Conservation (phyloP, 2,888 invertebrate genomes). For the Margaritifera margaritifera region DNA sequence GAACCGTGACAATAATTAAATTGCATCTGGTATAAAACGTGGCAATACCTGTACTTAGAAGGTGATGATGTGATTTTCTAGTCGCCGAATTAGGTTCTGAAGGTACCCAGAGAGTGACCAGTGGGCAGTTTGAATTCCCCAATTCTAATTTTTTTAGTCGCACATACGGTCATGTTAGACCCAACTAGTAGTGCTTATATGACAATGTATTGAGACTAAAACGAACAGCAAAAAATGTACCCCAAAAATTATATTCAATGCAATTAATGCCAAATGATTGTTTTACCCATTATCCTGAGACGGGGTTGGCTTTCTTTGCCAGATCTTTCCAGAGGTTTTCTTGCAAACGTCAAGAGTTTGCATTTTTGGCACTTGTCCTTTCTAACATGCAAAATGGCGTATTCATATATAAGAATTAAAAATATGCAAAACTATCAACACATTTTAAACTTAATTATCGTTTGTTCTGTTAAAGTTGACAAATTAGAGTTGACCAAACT, state of each 20-base stretch:
- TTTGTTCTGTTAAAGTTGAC: slow-evolving; percentile 11
- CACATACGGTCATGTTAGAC: too few relatives aligned
- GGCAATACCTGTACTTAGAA: too few relatives aligned
- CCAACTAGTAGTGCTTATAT: too few relatives aligned
- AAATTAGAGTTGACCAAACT: slow-evolving; percentile 28
- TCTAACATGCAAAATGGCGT: neutral
- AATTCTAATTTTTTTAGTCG: too few relatives aligned
- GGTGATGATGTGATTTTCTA: too few relatives aligned
- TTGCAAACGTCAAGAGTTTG: slow-evolving; percentile 65
- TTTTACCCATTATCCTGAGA: slow-evolving; percentile 66
- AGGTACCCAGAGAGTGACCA: too few relatives aligned
- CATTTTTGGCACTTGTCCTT: slow-evolving; percentile 22
- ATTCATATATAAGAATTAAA: neutral
- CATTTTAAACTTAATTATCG: neutral
- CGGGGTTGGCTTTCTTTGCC: slow-evolving; percentile 67
- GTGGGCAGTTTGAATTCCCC: too few relatives aligned
- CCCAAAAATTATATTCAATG: neutral
- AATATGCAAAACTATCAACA: too few relatives aligned
- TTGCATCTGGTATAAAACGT: too few relatives aligned
- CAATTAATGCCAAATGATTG: slow-evolving; percentile 1
- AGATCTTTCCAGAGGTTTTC: slow-evolving; percentile 67
- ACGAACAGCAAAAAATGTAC: neutral
- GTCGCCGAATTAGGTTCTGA: too few relatives aligned
- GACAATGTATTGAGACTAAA: too few relatives aligned
- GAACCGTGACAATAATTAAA: too few relatives aligned